Conservation (phyloP, 35 echinoderm and acorn worm species). For the Nesometra sesokonis region DNA sequence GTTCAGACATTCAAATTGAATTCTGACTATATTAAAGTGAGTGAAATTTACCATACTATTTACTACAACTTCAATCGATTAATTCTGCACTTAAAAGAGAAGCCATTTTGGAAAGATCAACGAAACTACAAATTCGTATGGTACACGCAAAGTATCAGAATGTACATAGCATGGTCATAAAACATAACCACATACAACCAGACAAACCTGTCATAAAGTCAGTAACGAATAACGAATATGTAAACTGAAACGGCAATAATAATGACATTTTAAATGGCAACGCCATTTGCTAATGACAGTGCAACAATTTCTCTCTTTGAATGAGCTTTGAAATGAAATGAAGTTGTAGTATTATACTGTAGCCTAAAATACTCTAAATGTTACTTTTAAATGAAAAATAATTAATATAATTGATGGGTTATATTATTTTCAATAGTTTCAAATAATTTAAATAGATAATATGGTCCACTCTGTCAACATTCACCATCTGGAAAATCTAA, state of each 20-base stretch:
- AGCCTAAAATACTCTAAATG: too few relatives aligned
- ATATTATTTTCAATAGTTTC: too few relatives aligned
- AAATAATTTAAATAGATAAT: too few relatives aligned
- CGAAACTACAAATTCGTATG: not conserved
- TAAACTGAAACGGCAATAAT: not conserved
- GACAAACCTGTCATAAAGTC: not conserved
- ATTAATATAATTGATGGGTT: too few relatives aligned
- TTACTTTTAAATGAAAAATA: too few relatives aligned
- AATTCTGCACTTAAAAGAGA: not conserved
- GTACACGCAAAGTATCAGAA: not conserved
- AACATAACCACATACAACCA: not conserved
- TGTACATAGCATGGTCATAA: not conserved
- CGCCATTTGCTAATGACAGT: not conserved
- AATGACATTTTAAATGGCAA: constrained; percentile 1
- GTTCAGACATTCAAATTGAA: too few relatives aligned
- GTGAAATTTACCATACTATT: too few relatives aligned
- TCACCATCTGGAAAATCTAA: too few relatives aligned
- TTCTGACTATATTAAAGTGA: too few relatives aligned
- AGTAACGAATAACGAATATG: not conserved
- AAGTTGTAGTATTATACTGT: not conserved
- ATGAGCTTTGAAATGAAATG: not conserved
- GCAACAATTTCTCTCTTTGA: not conserved
- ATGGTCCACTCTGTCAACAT: too few relatives aligned
- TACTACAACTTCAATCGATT: not conserved
- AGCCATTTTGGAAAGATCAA: not conserved